Evolutionary conservation across 30 jellyfish, hydroid and myxozoan species (phyloP).

Genomic region (Aurelia sp.): DNA sequence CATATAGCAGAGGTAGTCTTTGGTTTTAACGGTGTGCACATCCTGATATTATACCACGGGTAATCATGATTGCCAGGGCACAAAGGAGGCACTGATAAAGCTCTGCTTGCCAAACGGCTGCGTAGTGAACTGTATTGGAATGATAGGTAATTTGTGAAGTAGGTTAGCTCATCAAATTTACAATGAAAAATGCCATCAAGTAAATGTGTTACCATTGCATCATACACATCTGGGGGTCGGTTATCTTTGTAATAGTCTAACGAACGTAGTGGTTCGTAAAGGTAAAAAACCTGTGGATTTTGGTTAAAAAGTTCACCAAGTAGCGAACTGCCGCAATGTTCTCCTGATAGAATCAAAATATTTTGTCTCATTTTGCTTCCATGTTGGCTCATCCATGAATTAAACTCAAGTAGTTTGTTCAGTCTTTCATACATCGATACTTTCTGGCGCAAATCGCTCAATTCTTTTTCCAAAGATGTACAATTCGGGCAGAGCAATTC

Average conservation of each 20-base stretch:
- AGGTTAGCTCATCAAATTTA: slow-evolving; percentile 96
- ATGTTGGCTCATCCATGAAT: slow-evolving; percentile 99
- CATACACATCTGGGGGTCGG: slow-evolving; percentile 99
- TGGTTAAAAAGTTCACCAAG: slow-evolving; percentile 98
- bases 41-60: slow-evolving; percentile 94
- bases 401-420: slow-evolving; percentile 93
- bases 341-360: slow-evolving; percentile 92
- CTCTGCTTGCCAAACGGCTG: slow-evolving; percentile 99
- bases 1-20: slow-evolving; percentile 99
- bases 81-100: slow-evolving; percentile 97
- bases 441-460: slow-evolving; percentile 93
- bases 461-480: slow-evolving; percentile 75
- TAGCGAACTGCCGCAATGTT: slow-evolving; percentile 98
- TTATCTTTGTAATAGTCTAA: slow-evolving; percentile 95
- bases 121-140: slow-evolving; percentile 97
- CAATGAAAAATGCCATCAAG: slow-evolving; percentile 98
- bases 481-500: slow-evolving; percentile 71
- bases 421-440: slow-evolving; percentile 98
- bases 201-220: slow-evolving; percentile 98
- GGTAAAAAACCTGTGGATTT: slow-evolving; percentile 97
- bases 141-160: slow-evolving; percentile 92
- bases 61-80: slow-evolving; percentile 96
- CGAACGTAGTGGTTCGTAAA: slow-evolving; percentile 95
- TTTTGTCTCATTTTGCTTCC: slow-evolving; percentile 98
- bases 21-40: slow-evolving; percentile 99